Base-by-base conservation (phyloP, 2,888 invertebrate species). In the Tachina fera region DNA sequence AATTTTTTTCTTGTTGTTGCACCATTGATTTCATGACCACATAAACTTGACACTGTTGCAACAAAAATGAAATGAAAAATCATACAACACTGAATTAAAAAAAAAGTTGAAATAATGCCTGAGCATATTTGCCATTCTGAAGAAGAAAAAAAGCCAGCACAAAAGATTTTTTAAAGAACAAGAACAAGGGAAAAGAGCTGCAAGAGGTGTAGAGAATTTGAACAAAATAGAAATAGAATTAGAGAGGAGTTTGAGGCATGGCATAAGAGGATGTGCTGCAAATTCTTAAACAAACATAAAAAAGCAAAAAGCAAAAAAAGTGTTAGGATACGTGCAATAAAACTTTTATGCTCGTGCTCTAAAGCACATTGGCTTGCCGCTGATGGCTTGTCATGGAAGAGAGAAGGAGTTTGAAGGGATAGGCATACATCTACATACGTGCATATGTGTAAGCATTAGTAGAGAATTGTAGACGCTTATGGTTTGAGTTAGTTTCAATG, bases 11-110 rank as follows among this genome's bases (percentile, higher is more conserved):
- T n/a, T 78, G 14, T 1, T 70, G 43, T 43, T 60, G 53, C 79
- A 81, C 81, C 83, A 85, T 87, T 86, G 80, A 90, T 90, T 91
- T 91, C 90, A 90, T 89, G 90, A 90, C 89, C 89, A 90, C 88
- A 90, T 90, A 91, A 91, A 90, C 90, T 90, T 90, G 90, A 90
- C 90, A 90, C 90, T 90, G 90, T 89, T 86, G 87, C 53, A 79
- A 79, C n/a, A 79, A 87, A 83, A 84, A 81, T 84, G 53, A 83
- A 87, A 86, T 83, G 76, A 76, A 82, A 86, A 86, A 86, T 83
- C 86, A 83, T 58, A 67, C 65, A 78, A 72, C 53, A 84, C 19
- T 14, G 39, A 70, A 19, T 51, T n/a, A n/a, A n/a, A n/a, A n/a
- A n/a, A 51, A 39, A 78, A 43, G 19, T 47, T 45, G 63, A 51